These are phyloP conservation scores for Upupa epops DNA, from an alignment of 2,113 vertebrate genomes.

Conservation along the genomic window DNA sequence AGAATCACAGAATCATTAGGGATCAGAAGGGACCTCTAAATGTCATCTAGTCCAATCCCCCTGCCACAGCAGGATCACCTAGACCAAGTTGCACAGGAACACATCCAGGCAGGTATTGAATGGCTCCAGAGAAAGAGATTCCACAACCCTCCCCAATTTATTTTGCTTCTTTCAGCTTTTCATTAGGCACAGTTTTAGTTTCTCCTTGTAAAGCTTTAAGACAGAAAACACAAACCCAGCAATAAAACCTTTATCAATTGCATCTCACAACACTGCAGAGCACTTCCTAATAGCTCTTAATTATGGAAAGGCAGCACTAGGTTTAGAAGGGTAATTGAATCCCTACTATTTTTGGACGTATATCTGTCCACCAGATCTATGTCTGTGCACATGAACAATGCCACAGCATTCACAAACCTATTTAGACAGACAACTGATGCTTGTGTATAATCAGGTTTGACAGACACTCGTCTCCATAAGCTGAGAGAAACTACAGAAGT, in stretches of 20 bases:
- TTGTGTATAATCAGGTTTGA: neutral
- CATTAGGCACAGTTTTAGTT: neutral
- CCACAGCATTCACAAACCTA: neutral
- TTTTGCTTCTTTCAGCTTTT: constrained; percentile 5
- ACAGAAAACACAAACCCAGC: neutral
- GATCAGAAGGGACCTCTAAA: no score
- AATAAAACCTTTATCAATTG: neutral
- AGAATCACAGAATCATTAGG: no score
- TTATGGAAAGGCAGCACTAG: neutral
- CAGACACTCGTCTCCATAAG: neutral
- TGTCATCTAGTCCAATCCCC: no score
- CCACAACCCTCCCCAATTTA: no score
- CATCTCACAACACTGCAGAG: neutral
- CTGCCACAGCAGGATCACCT: no score
- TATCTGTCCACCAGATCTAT: neutral
- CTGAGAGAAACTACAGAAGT: neutral
- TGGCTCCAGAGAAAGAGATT: no score
- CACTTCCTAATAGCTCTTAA: neutral
- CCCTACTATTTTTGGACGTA: neutral
- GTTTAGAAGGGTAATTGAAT: neutral
- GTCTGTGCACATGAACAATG: neutral
- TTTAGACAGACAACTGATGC: neutral
- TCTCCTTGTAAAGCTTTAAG: neutral
- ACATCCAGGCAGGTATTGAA: no score
- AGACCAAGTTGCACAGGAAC: no score